phyloP scores from a whole-genome alignment of 1,140 invertebrate species.

The Caenorhabditis inopinata region DNA sequence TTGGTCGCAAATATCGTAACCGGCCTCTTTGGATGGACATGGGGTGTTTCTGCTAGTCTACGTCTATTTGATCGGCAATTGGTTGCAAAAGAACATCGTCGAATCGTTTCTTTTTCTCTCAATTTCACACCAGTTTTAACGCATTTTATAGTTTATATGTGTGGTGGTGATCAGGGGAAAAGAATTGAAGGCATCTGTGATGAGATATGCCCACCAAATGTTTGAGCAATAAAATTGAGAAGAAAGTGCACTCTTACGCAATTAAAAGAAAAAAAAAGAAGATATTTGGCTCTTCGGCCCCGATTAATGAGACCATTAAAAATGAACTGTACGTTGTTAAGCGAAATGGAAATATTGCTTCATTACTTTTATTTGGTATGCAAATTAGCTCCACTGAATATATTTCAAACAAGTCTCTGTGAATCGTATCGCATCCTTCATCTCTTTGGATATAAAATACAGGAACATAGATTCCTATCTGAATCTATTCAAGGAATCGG shows the following conservation, averaged over 20 bases:
- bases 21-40: constrained; percentile 28
- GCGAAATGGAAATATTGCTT: too few relatives aligned
- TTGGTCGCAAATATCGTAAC: constrained; percentile 30
- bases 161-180: constrained; percentile 19
- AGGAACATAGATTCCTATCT: neutral
- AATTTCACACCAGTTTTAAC: constrained; percentile 33
- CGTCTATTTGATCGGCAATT: neutral
- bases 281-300: neutral
- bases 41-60: constrained; percentile 14
- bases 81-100: constrained; percentile 30
- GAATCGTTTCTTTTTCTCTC: constrained; percentile 7
- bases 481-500: neutral
- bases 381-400: constrained; percentile 1
- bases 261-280: too few relatives aligned
- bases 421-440: neutral
- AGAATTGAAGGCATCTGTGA: constrained; percentile 15
- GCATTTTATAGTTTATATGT: constrained; percentile 31
- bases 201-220: constrained; percentile 28
- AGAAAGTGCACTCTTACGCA: neutral
- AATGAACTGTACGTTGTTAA: too few relatives aligned
- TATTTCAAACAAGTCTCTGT: too few relatives aligned
- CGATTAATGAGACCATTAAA: neutral
- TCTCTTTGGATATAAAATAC: neutral
- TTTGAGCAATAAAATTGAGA: constrained; percentile 24
- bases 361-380: too few relatives aligned